Conservation (phyloP, 2,113 vertebrate genomes). For the Nyctereutes procyonoides region DNA sequence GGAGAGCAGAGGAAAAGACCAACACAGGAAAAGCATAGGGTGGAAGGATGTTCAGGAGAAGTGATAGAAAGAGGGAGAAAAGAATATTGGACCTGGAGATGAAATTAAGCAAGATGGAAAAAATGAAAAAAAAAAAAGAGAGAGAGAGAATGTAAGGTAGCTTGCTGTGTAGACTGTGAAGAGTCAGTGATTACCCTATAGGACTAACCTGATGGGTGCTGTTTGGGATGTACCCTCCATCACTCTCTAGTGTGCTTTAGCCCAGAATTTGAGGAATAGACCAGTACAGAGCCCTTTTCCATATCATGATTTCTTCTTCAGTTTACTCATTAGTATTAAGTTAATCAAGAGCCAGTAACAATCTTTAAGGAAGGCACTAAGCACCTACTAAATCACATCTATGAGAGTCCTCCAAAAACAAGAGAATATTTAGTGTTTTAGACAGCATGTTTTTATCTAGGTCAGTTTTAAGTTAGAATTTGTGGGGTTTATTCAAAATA, state of each 20-base stretch:
- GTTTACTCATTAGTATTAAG: background rate
- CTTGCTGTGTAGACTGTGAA: background rate
- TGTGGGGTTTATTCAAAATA: background rate
- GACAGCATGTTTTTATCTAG: background rate
- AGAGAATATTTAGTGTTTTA: background rate
- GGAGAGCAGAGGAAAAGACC: background rate
- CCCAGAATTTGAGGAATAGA: background rate
- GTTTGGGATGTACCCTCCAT: rapidly evolving
- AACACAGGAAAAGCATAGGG: background rate
- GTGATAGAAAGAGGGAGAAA: background rate
- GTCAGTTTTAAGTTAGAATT: background rate
- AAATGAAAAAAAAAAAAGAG: background rate
- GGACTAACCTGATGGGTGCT: rapidly evolving
- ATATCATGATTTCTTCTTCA: background rate
- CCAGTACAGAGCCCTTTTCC: background rate
- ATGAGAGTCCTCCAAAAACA: background rate
- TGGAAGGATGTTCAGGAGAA: background rate
- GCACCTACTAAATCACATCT: background rate
- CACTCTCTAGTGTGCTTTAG: background rate
- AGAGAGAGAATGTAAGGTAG: background rate
- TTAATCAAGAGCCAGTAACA: background rate
- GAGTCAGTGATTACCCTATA: background rate
- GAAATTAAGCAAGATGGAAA: background rate
- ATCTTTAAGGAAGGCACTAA: background rate
- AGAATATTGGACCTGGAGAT: background rate